A percentile compares a stretch with the other conserved stretches of the same genome.
phyloP scores from a whole-genome alignment of 2,888 invertebrate genomes.

The Agrochola macilenta region DNA sequence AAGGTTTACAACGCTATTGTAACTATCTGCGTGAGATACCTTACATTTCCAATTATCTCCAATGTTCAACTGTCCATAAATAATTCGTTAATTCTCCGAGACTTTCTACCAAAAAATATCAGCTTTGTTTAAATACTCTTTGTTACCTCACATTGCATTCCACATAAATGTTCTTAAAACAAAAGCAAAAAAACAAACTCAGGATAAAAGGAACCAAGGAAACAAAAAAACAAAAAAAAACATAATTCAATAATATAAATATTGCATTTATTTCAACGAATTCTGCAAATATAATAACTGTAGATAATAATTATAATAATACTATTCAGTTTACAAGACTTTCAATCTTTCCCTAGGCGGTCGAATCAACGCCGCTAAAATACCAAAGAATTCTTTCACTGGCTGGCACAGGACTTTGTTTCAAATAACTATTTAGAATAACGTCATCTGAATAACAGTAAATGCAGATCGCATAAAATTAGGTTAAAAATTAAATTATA shows the following conservation, averaged over 20 bases:
- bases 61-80: conserved; percentile 79
- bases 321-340: conserved; percentile 89
- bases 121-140: conserved; percentile 70
- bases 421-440: conserved; percentile 83
- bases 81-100: conserved; percentile 73
- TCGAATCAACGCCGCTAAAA: conserved; percentile 71
- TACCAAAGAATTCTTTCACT: conserved; percentile 84
- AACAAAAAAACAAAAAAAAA: conserved; percentile 84
- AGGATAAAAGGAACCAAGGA: conserved; percentile 86
- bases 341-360: conserved; percentile 82
- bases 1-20: conserved; percentile 71
- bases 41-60: conserved; percentile 70
- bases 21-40: conserved; percentile 66
- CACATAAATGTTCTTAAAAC: conserved; percentile 71
- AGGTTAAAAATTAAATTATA: conserved; percentile 87
- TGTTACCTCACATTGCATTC: conserved; percentile 73
- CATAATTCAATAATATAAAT: conserved; percentile 91
- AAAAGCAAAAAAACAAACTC: conserved; percentile 78
- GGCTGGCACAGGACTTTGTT: conserved; percentile 87
- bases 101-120: conserved; percentile 70
- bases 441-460: conserved; percentile 88
- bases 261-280: conserved; percentile 91
- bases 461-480: conserved; percentile 89
- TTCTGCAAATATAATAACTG: conserved; percentile 90
- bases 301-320: conserved; percentile 90